These are phyloP conservation scores for Alviniconcha strummeri DNA, from an alignment of 2,888 invertebrate species.

Conservation along the genomic window DNA sequence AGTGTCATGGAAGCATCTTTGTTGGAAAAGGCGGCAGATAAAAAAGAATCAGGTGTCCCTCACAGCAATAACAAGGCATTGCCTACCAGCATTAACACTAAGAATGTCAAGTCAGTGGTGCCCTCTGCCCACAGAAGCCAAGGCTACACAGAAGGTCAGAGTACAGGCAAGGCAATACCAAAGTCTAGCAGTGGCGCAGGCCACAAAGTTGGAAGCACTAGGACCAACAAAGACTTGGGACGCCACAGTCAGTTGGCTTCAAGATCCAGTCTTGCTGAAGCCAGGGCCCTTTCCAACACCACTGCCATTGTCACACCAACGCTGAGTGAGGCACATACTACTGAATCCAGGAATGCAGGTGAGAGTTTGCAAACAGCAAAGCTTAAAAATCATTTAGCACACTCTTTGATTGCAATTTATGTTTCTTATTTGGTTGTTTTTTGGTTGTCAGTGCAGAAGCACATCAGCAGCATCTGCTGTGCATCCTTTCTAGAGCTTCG, in stretches of 20 bases:
- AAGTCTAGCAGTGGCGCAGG: not conserved
- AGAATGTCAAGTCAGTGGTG: not conserved
- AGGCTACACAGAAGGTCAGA: too few species aligned
- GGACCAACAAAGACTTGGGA: not conserved
- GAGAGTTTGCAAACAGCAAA: not conserved
- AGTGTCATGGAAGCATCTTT: too few species aligned
- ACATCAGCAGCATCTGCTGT: too few species aligned
- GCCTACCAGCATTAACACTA: not conserved
- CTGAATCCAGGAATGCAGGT: not conserved
- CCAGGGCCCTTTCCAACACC: conserved; percentile 8
- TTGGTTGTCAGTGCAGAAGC: too few species aligned
- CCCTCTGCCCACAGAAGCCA: not conserved
- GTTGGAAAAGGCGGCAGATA: too few species aligned
- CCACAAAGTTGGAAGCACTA: not conserved
- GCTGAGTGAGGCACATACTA: conserved; percentile 19
- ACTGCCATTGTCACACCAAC: conserved; percentile 31
- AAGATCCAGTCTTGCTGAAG: not conserved
- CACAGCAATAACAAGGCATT: too few species aligned
- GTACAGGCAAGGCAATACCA: too few species aligned
- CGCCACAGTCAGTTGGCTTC: conserved; percentile 15
- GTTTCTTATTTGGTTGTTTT: too few species aligned
- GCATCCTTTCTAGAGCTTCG: too few species aligned
- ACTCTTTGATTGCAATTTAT: too few species aligned
- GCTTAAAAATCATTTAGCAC: too few species aligned
- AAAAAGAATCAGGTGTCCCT: too few species aligned